Percentiles rank a stretch among this genome's conserved stretches.
Conservation (phyloP, 2,797 vertebrate species). For the Bradypodion pumilum region DNA sequence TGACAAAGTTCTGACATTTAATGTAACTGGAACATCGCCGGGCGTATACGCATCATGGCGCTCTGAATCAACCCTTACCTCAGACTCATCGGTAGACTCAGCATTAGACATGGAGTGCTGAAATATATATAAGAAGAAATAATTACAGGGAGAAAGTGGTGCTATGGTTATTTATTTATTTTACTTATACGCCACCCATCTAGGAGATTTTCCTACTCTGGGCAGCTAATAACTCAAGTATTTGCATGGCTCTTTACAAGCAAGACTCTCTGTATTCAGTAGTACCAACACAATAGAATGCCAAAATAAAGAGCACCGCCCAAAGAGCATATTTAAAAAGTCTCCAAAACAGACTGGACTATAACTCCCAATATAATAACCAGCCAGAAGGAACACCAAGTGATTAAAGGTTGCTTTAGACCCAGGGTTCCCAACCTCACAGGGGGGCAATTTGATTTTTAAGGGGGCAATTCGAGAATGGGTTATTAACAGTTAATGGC, state of each 20-base stretch:
- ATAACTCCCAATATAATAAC: background rate
- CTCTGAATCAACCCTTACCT: slow-evolving; percentile 80
- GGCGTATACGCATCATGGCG: background rate
- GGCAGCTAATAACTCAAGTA: background rate
- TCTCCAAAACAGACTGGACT: background rate
- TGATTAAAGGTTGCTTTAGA: background rate
- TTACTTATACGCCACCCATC: too few species aligned
- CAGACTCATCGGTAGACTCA: slow-evolving; percentile 94
- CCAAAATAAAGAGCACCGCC: background rate
- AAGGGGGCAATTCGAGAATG: too few species aligned
- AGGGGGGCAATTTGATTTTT: too few species aligned
- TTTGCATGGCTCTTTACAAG: background rate
- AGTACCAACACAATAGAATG: background rate
- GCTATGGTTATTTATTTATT: too few species aligned
- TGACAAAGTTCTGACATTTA: slow-evolving; percentile 13
- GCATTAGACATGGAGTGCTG: slow-evolving; percentile 85
- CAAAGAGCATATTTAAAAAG: too few species aligned
- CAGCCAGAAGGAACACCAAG: background rate
- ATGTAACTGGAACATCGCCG: background rate
- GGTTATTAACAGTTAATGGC: too few species aligned
- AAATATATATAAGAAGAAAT: slow-evolving; percentile 54
- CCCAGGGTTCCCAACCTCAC: too few species aligned
- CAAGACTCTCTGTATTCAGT: background rate
- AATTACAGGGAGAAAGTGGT: slow-evolving; percentile 21
- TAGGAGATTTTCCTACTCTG: too few species aligned